Base-by-base conservation (phyloP, 2,113 vertebrate genomes). In the Prinia subflava region DNA sequence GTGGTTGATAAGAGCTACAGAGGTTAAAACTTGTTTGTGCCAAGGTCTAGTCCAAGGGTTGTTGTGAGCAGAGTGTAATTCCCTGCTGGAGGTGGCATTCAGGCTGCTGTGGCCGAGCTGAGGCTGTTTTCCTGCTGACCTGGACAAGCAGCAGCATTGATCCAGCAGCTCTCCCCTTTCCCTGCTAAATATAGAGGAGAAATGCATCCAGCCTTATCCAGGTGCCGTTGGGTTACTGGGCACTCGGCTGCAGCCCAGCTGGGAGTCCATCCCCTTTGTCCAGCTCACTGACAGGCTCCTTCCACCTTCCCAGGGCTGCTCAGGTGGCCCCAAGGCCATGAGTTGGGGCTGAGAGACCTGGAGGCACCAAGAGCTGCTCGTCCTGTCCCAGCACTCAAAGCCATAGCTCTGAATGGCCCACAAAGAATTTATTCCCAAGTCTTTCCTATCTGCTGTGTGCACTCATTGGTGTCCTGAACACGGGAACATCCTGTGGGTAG, bases 1-100 rank as follows among this genome's bases (percentile, higher is more conserved):
- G 53, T 13, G 81, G 31, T 69, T 0, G 50, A 79, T 87, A 76
- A 89, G 67, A 84, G 52, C 57, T 30, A 4, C 2, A 3, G 73
- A 57, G 62, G 30, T 44, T 65, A 16, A 53, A 73, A 68, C 15
- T n/a, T 2, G 6, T 14, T 20, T 0, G 3, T 4, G 8, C 23
- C 78, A 83, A 91, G 70, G 84, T 91, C 89, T 87, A 14, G 89
- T 89, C 80, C 91, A 92, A 94, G 93, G 93, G 93, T 94, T 84
- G 81, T 12, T 25, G 49, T 1, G 3, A 75, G 81, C 64, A 44
- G 52, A 0, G 0, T 62, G 60, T 57, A 18, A 15, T 55, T 62
- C 86, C 39, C 28, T 8, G 55, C 20, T 39, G 80, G 55, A 92
- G 63, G 57, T 60, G 82, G 44, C 0, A 0, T 35, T 53, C 19